Base-by-base conservation (phyloP, 2,113 vertebrate genomes). In the Lophura nycthemera region DNA sequence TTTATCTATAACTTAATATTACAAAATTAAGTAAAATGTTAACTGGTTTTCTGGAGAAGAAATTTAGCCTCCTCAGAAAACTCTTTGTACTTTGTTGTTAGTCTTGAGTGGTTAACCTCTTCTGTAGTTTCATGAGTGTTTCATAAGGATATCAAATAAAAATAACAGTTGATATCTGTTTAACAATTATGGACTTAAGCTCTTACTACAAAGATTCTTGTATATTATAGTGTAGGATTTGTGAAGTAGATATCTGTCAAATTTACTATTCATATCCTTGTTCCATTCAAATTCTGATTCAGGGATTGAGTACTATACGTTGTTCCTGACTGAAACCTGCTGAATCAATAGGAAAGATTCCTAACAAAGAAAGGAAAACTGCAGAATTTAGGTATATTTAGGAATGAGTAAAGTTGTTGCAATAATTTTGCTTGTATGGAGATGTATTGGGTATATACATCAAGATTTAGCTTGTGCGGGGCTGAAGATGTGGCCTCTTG, bases 1-100 rank as follows among this genome's bases (percentile, higher is more conserved):
- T 93, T 96, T 92, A 87, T 63, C 63, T 83, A 13, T 24, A 74
- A 9, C 89, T 30, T 84, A 59, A 76, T 92, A 87, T 82, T 96
- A 40, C 7, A 18, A 95, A 93, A 94, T 93, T 82, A 90, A 90
- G 79, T 73, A 81, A 82, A 50, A 80, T 85, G 86, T 90, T 88
- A 83, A 69, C 2, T 38, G 12, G 13, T 89, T 89, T 93, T 16
- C 64, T 87, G 36, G 34, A 66, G 59, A 48, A 85, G 36, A 40
- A 91, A 32, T 59, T 94, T 69, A 6, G 47, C 8, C 30, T 88
- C 15, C 22, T 88, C 82, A 59, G 64, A 75, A 69, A 92, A 82
- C 93, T 92, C 8, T 70, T 79, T 72, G 86, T 11, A 81, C 22
- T n/a, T n/a, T 92, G 50, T 85, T 42, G 42, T 10, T 43, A 20